These are phyloP conservation scores for Dryobates pubescens DNA, from an alignment of 2,797 vertebrate species.

Conservation along the genomic window DNA sequence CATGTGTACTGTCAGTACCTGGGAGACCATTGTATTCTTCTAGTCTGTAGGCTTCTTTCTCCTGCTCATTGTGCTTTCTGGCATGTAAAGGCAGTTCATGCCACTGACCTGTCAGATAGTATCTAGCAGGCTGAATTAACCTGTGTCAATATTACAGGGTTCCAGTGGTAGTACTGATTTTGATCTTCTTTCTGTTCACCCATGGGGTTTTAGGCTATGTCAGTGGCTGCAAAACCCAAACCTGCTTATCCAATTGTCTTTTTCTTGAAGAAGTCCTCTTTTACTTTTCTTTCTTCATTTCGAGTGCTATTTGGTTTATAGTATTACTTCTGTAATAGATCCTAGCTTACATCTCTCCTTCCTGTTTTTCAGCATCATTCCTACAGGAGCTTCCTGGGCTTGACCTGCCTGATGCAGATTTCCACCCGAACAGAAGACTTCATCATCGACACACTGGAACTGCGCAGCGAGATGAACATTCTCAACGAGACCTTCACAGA, in stretches of 20 bases:
- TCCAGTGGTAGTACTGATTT: not conserved
- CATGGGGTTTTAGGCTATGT: rapidly evolving
- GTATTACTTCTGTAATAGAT: not conserved
- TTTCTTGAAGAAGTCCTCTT: not conserved
- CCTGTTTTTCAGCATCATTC: slow-evolving; percentile 89
- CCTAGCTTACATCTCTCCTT: not conserved
- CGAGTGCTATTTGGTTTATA: not conserved
- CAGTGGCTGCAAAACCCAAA: not conserved
- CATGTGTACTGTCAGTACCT: not conserved
- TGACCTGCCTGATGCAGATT: slow-evolving; percentile 96
- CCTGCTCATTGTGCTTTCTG: not conserved
- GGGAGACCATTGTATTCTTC: not conserved
- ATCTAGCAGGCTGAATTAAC: not conserved
- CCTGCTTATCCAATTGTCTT: not conserved
- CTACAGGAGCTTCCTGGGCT: slow-evolving; percentile 93
- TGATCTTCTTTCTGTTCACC: not conserved
- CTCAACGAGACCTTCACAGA: slow-evolving; percentile 95
- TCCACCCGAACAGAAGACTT: slow-evolving; percentile 94
- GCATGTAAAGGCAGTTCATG: not conserved
- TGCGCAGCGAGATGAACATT: slow-evolving; percentile 90
- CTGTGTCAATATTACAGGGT: not conserved
- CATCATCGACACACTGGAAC: slow-evolving; percentile 89
- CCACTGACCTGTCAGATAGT: not conserved
- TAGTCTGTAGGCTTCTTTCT: not conserved
- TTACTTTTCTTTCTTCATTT: not conserved